These are phyloP conservation scores for Antigone vipio DNA, from an alignment of 2,113 vertebrate species.

Conservation along the genomic window DNA sequence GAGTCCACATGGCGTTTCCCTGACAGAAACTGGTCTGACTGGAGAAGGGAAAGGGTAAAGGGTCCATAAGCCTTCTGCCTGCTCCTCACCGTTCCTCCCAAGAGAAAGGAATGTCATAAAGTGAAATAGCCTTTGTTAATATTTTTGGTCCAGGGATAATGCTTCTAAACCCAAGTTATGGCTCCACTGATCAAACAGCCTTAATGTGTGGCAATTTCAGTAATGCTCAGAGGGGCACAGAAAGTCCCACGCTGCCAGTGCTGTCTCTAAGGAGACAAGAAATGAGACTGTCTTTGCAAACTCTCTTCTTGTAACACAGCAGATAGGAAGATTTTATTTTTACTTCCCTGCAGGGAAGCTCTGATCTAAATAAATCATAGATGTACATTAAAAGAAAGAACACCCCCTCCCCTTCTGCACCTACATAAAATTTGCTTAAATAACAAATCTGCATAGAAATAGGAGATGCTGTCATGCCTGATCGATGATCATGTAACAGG, in stretches of 20 bases:
- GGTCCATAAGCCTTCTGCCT: background rate
- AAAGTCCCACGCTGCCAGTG: background rate
- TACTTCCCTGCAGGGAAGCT: background rate
- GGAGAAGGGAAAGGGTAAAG: background rate
- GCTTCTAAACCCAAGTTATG: background rate
- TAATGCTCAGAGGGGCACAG: background rate
- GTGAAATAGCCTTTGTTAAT: background rate
- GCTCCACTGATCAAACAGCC: background rate
- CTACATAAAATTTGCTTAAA: constrained; percentile 34
- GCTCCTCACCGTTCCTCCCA: background rate
- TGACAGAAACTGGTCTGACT: background rate
- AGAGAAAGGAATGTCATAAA: background rate
- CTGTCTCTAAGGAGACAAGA: background rate
- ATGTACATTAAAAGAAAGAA: background rate
- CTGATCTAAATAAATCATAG: constrained; percentile 48
- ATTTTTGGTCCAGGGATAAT: background rate
- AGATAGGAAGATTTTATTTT: constrained; percentile 4
- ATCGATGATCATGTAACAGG: background rate
- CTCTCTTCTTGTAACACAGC: background rate
- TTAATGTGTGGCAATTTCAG: background rate
- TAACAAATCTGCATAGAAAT: constrained; percentile 37
- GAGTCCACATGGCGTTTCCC: rapidly evolving
- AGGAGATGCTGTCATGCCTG: constrained; percentile 6
- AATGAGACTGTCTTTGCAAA: background rate
- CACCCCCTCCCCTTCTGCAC: background rate